These are phyloP conservation scores for Pheosia tremula DNA, from an alignment of 2,888 invertebrate genomes.

Conservation along the genomic window DNA sequence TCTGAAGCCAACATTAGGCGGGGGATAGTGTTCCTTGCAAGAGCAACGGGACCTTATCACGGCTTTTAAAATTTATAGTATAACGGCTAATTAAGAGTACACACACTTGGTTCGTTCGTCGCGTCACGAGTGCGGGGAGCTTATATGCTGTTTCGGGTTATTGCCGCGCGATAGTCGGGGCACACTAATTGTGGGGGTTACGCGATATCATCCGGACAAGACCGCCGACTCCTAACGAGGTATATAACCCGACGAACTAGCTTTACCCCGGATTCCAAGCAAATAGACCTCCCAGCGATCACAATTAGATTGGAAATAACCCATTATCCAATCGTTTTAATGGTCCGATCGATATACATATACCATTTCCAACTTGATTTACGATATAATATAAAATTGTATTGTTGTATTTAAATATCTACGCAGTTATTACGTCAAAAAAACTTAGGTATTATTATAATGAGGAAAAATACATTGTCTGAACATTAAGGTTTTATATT, in stretches of 20 bases:
- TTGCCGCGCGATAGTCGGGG: constrained; percentile 60
- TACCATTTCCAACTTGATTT: constrained; percentile 26
- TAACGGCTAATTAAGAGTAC: constrained; percentile 78
- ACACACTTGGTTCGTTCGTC: constrained; percentile 65
- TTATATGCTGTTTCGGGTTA: constrained; percentile 61
- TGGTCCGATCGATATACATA: constrained; percentile 21
- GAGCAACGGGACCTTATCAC: constrained; percentile 75
- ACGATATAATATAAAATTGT: background rate
- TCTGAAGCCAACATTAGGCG: constrained; percentile 66
- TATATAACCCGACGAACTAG: constrained; percentile 48
- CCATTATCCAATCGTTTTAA: constrained; percentile 25
- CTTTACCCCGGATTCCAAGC: constrained; percentile 8
- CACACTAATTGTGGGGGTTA: constrained; percentile 73
- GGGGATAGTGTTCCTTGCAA: constrained; percentile 43
- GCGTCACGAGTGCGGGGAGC: constrained; percentile 67
- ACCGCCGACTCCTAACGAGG: constrained; percentile 60
- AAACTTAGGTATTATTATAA: too few relatives aligned
- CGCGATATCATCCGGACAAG: constrained; percentile 67
- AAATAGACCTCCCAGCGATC: constrained; percentile 31
- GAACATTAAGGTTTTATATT: background rate
- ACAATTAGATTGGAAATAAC: constrained; percentile 27
- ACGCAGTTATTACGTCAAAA: background rate
- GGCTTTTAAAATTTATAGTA: constrained; percentile 77
- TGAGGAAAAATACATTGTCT: background rate
- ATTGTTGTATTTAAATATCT: background rate